Evolutionary conservation across 2,888 invertebrate genomes (phyloP), one percentile per base, ranked within the genome.

Genomic region (Halictus quadricinctus): DNA sequence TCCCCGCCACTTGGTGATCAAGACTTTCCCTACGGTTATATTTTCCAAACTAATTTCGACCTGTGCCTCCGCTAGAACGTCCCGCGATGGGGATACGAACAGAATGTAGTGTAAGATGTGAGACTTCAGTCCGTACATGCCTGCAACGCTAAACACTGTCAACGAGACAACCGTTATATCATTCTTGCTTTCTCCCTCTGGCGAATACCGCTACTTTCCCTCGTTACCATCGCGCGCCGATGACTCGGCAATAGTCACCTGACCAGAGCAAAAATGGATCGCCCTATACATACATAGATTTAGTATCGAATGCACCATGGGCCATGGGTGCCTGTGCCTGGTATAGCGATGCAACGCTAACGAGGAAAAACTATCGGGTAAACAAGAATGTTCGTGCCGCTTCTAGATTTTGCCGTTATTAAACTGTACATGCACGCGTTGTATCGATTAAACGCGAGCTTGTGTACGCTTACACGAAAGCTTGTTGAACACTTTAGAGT

Each of bases 1-100:
- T 80, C 97, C 97, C 90, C 97, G 95, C 98, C 98, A 98, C 94
- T 98, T 98, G 90, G 96, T 96, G 0, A 97, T 95, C 77, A 95
- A 91, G 82, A 95, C 96, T 88, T 95, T 95, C 41, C 97, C 97
- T 90, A 96, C 97, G 0, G 96, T 96, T 81, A 98, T 96, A 87
- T 96, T 96, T 12, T 93, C 93, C 66, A 98, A 94, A 87, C 97
- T 97, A 60, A 98, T 95, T 95, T 98, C 98, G 84, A 97, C 96
- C 88, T 96, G 95, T n/a, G 98, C 96, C 92, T 97, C 83, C 3
- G 98, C 98, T 72, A 97, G 92, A 6, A 97, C 96, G 92, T 98
- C 98, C 50, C 97, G 96, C 1, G 97, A 95, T 2, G 97, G 96
- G 43, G 95, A 95, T 96, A 98, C 96, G 80, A 93, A 96, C 21